Evolutionary conservation across 2,888 invertebrate genomes (phyloP).

Genomic region (Camptogramma bilineatum): DNA sequence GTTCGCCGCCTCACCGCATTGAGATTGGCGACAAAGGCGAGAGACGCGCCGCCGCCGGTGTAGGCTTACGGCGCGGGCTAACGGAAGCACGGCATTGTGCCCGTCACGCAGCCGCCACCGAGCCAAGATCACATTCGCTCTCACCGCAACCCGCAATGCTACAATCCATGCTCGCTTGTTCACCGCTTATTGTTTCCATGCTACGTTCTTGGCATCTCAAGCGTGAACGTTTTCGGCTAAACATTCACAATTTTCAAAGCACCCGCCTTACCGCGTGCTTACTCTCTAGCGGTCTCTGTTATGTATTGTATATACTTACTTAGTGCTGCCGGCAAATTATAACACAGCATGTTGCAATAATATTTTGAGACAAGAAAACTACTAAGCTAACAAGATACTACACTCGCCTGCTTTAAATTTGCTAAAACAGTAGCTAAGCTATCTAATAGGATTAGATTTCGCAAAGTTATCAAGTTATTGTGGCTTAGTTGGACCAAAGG

Average conservation of each 20-base stretch:
- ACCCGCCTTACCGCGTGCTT: background rate
- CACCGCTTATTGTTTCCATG: slow-evolving; percentile 23
- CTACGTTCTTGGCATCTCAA: slow-evolving; percentile 26
- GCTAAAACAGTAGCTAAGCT: slow-evolving; percentile 28
- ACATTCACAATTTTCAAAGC: slow-evolving; percentile 18
- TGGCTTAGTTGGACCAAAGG: slow-evolving; percentile 37
- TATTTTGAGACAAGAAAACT: slow-evolving; percentile 16
- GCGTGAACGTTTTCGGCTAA: slow-evolving; percentile 26
- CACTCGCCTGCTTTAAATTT: slow-evolving; percentile 23
- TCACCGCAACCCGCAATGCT: slow-evolving; percentile 43
- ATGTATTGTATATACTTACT: background rate
- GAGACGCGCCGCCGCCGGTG: slow-evolving; percentile 55
- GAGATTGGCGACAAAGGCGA: slow-evolving; percentile 39
- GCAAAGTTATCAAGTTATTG: slow-evolving; percentile 44
- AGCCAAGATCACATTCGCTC: slow-evolving; percentile 45
- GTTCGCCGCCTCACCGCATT: slow-evolving; percentile 26
- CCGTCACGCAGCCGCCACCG: slow-evolving; percentile 53
- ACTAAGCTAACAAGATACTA: slow-evolving; percentile 23
- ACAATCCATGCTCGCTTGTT: slow-evolving; percentile 20
- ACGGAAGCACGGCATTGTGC: slow-evolving; percentile 64
- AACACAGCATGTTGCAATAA: slow-evolving; percentile 2
- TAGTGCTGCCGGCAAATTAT: background rate
- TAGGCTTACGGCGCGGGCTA: slow-evolving; percentile 62
- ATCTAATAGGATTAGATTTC: slow-evolving; percentile 37
- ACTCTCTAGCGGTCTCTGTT: background rate